Conservation (phyloP, 2,113 vertebrate species). For the Strix uralensis region DNA sequence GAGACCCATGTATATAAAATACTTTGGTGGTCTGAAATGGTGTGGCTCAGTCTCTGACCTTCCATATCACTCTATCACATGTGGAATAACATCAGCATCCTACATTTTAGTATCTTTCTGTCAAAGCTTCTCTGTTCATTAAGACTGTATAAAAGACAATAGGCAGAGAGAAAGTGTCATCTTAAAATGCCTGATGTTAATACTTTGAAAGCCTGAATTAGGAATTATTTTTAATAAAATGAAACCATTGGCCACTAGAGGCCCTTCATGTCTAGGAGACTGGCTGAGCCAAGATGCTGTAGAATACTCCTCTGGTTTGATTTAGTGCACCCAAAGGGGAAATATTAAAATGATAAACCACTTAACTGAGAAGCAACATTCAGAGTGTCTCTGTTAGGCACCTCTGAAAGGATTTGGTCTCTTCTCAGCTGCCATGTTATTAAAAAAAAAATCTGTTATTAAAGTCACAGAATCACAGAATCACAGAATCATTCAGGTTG, state of each 20-base stretch:
- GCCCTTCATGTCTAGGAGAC: conserved; percentile 42
- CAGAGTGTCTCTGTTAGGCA: not conserved
- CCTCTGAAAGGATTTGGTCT: not conserved
- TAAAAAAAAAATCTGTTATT: not conserved
- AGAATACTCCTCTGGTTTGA: not conserved
- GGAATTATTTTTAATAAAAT: not conserved
- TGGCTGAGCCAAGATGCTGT: not conserved
- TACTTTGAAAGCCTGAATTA: not conserved
- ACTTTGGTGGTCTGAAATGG: not conserved
- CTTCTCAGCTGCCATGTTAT: not conserved
- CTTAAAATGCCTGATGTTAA: not conserved
- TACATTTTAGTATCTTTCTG: not conserved
- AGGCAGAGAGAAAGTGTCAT: not conserved
- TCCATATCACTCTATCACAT: not conserved
- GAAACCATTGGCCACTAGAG: conserved; percentile 61
- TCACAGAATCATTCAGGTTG: too few relatives aligned
- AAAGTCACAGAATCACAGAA: not conserved
- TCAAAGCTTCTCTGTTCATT: not conserved
- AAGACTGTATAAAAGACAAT: not conserved
- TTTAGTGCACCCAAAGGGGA: not conserved
- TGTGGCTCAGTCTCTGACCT: not conserved
- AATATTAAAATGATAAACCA: not conserved
- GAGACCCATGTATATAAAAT: not conserved
- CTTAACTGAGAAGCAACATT: not conserved
- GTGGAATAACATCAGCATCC: not conserved